Evolutionary conservation across 2,888 invertebrate genomes (phyloP), one percentile per base, ranked within the genome.

Genomic region (Parnassius apollo): DNA sequence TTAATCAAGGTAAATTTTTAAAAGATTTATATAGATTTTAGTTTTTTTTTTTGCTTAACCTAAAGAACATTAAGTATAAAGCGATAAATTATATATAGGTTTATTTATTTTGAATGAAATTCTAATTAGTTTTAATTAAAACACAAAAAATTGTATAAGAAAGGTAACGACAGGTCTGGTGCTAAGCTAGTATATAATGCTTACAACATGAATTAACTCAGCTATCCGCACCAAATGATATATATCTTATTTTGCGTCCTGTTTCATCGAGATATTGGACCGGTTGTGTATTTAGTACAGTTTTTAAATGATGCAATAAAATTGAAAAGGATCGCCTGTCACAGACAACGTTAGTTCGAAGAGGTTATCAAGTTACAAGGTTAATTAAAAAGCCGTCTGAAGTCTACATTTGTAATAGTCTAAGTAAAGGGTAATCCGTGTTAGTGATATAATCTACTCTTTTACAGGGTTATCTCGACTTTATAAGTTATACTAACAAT

Each of bases 261-360:
- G 61, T 67, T 65, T 57, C 61, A 66, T 67, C 65, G 45, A 54
- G 68, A 69, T 66, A 67, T 48, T 48, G 45, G 54, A 68, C 69
- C 59, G 69, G 69, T 68, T 56, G 46, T 49, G 35, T 42, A 42
- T 49, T 57, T 65, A 50, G 46, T 57, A 45, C 56, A 59, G 45
- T 53, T 49, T 48, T 56, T 9, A 52, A 57, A 49, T 65, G 62
- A 62, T 46, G 51, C 62, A 62, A 62, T 62, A 53, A 52, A 57
- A n/a, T n/a, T n/a, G n/a, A n/a, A 59, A 65, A 64, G 59, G 51
- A 59, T 52, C 63, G 50, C 51, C 49, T 59, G 56, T 64, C 64
- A 53, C 48, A 52, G 48, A 42, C 48, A 42, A 42, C 48, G 48
- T 46, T 57, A 42, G 25, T 25, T 4, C 9, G 12, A 42, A 54